These are phyloP conservation scores for Mesorhabditis sp. DNA, from an alignment of 2,888 invertebrate species.

Conservation along the genomic window DNA sequence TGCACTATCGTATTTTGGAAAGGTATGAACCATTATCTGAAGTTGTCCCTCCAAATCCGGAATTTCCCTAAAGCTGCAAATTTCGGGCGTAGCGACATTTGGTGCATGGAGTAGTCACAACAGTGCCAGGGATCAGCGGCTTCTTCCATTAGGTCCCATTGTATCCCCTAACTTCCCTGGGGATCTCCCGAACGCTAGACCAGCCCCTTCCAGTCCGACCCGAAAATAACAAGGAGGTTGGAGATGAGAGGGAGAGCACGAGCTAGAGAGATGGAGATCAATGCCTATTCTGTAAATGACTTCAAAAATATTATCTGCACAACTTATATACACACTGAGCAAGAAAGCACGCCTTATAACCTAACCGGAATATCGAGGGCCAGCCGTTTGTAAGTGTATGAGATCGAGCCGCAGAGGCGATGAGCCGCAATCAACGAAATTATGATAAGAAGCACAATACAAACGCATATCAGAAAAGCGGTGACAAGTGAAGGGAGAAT, in stretches of 20 bases:
- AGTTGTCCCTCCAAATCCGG: neutral
- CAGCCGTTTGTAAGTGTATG: slow-evolving; percentile 25
- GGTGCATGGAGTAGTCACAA: no score
- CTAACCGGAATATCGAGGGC: slow-evolving; percentile 19
- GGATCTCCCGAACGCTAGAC: neutral
- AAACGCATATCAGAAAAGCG: slow-evolving; percentile 30
- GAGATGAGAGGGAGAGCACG: no score
- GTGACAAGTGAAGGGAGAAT: slow-evolving; percentile 37
- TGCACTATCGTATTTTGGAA: slow-evolving; percentile 78
- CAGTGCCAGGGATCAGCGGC: neutral
- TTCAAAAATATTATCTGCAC: no score
- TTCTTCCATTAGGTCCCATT: neutral
- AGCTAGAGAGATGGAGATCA: no score
- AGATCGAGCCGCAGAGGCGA: slow-evolving; percentile 14
- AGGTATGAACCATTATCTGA: slow-evolving; percentile 19
- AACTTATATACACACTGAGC: neutral
- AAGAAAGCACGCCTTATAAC: slow-evolving; percentile 9
- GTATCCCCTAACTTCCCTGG: neutral
- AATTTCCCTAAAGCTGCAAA: no score
- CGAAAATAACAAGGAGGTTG: neutral
- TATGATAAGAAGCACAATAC: slow-evolving; percentile 31
- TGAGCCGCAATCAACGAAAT: slow-evolving; percentile 22
- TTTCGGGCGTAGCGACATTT: no score
- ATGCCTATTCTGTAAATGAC: no score
- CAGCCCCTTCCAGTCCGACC: neutral